Percentiles rank a stretch among this genome's conserved stretches.
Evolutionary conservation across 2,888 invertebrate species (phyloP).

Genomic region (Pterobdella sp.): DNA sequence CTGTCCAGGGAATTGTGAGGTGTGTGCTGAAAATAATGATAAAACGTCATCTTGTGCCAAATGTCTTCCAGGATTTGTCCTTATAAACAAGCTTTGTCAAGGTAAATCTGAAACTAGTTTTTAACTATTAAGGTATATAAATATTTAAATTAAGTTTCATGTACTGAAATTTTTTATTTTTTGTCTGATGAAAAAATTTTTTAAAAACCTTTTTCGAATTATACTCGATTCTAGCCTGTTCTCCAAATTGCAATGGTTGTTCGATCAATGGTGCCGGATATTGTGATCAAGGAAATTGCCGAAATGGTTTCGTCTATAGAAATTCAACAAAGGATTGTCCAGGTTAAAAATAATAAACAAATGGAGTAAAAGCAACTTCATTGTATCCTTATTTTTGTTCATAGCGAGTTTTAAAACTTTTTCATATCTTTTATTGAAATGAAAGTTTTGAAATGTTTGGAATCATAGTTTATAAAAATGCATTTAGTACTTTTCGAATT

Average conservation of each 20-base stretch:
- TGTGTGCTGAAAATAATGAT: constrained; percentile 14
- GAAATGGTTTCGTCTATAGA: constrained; percentile 24
- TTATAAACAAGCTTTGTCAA: too few species aligned
- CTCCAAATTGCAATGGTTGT: constrained; percentile 32
- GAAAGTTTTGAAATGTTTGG: neutral
- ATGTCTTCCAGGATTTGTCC: constrained; percentile 16
- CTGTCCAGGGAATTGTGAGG: constrained; percentile 21
- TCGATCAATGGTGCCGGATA: constrained; percentile 20
- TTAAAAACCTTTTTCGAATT: neutral
- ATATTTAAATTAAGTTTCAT: too few species aligned
- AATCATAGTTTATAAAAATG: neutral
- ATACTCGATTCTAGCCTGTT: constrained; percentile 27
- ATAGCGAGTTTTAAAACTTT: neutral
- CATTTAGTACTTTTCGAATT: neutral
- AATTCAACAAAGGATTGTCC: constrained; percentile 28
- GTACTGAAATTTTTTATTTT: neutral
- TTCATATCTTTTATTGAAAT: neutral
- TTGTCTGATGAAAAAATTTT: neutral
- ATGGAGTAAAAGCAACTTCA: too few species aligned
- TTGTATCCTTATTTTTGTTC: neutral
- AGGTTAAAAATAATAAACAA: constrained; percentile 14
- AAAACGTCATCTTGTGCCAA: constrained; percentile 14
- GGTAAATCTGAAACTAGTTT: too few species aligned
- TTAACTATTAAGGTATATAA: too few species aligned
- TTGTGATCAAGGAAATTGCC: constrained; percentile 30